phyloP scores from a whole-genome alignment of 1,140 invertebrate genomes.

The Macrosteles quadrilineatus region DNA sequence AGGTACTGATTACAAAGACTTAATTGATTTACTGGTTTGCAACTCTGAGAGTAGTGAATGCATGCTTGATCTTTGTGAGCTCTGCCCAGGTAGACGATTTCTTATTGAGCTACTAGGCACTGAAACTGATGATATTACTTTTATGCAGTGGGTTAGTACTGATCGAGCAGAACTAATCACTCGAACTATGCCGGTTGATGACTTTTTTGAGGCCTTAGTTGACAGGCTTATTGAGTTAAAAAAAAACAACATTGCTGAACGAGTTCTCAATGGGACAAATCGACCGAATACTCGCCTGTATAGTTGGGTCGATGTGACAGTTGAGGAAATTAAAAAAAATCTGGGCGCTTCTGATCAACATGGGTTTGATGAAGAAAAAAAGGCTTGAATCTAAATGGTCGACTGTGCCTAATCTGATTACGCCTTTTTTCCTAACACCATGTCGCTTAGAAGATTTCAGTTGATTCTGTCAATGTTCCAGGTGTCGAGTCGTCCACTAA shows the following conservation, averaged over 20 bases:
- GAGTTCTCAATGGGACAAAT: too few relatives aligned
- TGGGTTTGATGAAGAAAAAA: neutral
- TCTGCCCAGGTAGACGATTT: conserved; percentile 2
- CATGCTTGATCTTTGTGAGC: conserved; percentile 2
- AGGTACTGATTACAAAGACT: conserved; percentile 21
- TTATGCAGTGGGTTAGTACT: conserved; percentile 30
- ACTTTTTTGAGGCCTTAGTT: too few relatives aligned
- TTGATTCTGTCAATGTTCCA: neutral
- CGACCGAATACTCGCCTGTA: neutral
- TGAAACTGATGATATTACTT: conserved; percentile 25
- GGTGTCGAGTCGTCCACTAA: neutral
- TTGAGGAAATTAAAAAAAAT: neutral
- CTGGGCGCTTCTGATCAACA: neutral
- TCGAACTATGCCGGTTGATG: conserved; percentile 8
- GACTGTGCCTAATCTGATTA: neutral
- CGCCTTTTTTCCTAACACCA: neutral
- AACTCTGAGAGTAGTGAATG: conserved; percentile 11
- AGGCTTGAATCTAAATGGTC: neutral
- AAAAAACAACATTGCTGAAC: too few relatives aligned
- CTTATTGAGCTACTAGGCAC: neutral
- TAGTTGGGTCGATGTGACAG: neutral
- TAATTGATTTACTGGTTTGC: conserved; percentile 23
- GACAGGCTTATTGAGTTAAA: too few relatives aligned
- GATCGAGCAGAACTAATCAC: conserved; percentile 25
- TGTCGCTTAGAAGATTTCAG: neutral